Evolutionary conservation across 2,797 vertebrate genomes (phyloP).

Genomic region (Potorous gilbertii): DNA sequence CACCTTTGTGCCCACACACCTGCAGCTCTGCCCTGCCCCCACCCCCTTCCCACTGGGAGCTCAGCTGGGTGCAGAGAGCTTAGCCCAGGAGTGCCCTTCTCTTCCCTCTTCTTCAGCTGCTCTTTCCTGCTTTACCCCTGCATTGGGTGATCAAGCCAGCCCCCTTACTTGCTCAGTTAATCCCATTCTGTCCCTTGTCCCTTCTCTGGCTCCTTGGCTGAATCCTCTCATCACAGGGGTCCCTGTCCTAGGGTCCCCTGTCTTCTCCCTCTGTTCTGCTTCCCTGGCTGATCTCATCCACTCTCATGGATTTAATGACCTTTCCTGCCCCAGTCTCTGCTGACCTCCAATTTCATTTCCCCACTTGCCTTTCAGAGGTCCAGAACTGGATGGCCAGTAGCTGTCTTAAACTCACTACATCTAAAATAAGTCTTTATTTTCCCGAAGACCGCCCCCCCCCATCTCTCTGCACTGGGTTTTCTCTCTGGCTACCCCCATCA

Average conservation of each 20-base stretch:
- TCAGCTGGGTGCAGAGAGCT: too few relatives aligned
- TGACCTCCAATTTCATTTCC: too few relatives aligned
- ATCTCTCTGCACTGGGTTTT: too few relatives aligned
- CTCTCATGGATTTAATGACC: background rate
- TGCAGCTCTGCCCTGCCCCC: too few relatives aligned
- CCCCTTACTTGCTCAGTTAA: background rate
- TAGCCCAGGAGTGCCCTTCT: too few relatives aligned
- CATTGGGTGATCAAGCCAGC: background rate
- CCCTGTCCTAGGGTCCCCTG: too few relatives aligned
- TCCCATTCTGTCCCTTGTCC: background rate
- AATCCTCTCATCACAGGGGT: too few relatives aligned
- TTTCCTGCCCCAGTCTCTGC: too few relatives aligned
- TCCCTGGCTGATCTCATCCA: background rate
- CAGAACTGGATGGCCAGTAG: background rate
- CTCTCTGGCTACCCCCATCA: too few relatives aligned
- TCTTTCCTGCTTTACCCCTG: too few relatives aligned
- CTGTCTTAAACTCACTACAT: rapidly evolving
- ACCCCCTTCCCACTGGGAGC: too few relatives aligned
- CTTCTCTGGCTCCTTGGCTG: too few relatives aligned
- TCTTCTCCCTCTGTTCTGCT: background rate
- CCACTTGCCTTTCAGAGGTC: background rate
- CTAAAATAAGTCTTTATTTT: background rate
- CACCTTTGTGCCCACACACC: background rate
- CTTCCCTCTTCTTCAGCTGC: background rate
- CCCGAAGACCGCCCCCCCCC: background rate